Conservation (phyloP, 2,797 vertebrate species). For the Channa striata region DNA sequence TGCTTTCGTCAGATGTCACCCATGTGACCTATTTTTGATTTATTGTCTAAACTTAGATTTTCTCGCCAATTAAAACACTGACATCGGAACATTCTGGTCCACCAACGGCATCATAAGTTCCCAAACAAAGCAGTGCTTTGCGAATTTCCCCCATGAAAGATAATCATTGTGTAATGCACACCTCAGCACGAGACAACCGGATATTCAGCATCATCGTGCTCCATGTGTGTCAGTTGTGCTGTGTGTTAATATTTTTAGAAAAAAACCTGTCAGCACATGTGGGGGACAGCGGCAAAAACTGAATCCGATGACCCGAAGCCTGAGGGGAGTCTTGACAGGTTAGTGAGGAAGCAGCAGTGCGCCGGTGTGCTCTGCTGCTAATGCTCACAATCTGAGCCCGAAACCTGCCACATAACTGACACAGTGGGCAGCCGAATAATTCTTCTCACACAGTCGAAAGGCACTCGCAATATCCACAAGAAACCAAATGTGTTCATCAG, state of each 20-base stretch:
- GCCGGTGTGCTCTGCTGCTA: conserved; percentile 19
- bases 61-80: too few relatives aligned
- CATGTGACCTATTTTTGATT: too few relatives aligned
- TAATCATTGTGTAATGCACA: background rate
- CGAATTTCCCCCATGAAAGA: conserved; percentile 2
- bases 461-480: conserved; percentile 32
- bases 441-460: conserved; percentile 32
- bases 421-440: conserved; percentile 20
- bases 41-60: too few relatives aligned
- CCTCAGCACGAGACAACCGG: background rate
- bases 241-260: conserved; percentile 9
- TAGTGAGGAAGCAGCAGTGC: background rate
- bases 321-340: conserved; percentile 9
- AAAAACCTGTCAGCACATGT: conserved; percentile 13
- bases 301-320: background rate
- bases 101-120: too few relatives aligned
- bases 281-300: conserved; percentile 1
- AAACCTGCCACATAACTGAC: conserved; percentile 24
- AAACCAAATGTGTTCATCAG: conserved; percentile 56
- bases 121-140: background rate
- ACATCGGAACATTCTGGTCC: too few relatives aligned
- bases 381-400: conserved; percentile 34
- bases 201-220: conserved; percentile 1
- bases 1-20: too few relatives aligned
- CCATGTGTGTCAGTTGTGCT: background rate